Evolutionary conservation across 2,888 invertebrate genomes (phyloP).

Genomic region (Eurytoma californica): DNA sequence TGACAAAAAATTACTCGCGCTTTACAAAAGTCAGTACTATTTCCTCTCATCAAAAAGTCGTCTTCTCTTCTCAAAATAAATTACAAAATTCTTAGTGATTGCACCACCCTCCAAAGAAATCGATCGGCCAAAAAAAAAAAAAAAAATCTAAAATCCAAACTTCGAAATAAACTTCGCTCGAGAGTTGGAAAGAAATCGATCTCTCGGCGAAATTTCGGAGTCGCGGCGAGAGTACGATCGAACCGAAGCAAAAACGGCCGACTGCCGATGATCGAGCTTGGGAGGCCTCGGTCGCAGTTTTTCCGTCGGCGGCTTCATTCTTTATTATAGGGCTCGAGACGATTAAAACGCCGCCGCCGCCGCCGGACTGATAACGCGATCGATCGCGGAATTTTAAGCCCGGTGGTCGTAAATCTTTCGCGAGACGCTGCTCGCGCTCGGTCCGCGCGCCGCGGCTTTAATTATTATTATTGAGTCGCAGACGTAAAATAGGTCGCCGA

Average conservation of each 20-base stretch:
- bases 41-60: background rate
- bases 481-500: too few relatives aligned
- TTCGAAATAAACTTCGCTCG: background rate
- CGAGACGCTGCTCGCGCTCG: background rate
- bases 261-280: background rate
- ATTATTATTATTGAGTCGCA: background rate
- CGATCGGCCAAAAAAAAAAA: too few relatives aligned
- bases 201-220: too few relatives aligned
- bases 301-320: constrained; percentile 5
- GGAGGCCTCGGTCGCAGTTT: background rate
- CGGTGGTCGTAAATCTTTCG: constrained; percentile 42
- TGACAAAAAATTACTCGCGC: too few relatives aligned
- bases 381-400: constrained; percentile 39
- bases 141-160: too few relatives aligned
- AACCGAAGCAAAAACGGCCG: background rate
- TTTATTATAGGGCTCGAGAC: constrained; percentile 5
- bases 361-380: constrained; percentile 24
- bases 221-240: too few relatives aligned
- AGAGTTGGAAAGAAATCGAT: background rate
- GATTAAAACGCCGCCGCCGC: constrained; percentile 20
- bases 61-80: too few relatives aligned
- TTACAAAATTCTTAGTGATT: too few relatives aligned
- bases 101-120: too few relatives aligned
- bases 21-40: background rate
- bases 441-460: background rate